Evolutionary conservation across 2,888 invertebrate genomes (phyloP).

Genomic region (Cephus runcator): DNA sequence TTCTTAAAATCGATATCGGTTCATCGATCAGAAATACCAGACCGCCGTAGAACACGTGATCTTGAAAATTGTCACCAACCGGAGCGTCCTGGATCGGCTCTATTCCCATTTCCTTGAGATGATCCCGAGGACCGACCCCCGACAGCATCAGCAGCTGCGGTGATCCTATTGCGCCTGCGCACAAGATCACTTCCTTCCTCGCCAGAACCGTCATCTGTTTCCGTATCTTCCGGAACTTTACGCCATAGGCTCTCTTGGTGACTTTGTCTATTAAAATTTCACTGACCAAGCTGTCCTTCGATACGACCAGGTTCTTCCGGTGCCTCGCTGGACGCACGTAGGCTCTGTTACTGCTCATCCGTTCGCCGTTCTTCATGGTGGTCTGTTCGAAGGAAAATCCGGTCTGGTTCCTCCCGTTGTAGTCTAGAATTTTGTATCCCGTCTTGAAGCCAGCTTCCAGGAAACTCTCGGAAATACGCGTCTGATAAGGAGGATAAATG

Average conservation of each 20-base stretch:
- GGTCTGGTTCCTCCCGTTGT: constrained; percentile 73
- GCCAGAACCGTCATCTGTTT: constrained; percentile 68
- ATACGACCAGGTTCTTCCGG: constrained; percentile 75
- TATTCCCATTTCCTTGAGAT: constrained; percentile 69
- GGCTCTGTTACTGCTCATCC: constrained; percentile 72
- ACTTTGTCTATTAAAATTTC: constrained; percentile 74
- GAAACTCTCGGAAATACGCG: constrained; percentile 69
- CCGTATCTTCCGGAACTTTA: constrained; percentile 72
- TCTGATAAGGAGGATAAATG: constrained; percentile 70
- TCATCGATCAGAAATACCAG: constrained; percentile 69
- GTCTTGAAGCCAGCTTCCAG: constrained; percentile 73
- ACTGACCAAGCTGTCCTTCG: constrained; percentile 71
- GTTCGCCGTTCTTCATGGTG: constrained; percentile 70
- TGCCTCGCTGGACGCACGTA: constrained; percentile 69
- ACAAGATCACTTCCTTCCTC: constrained; percentile 83
- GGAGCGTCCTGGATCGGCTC: constrained; percentile 70
- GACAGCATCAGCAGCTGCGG: constrained; percentile 92
- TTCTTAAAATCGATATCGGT: constrained; percentile 48
- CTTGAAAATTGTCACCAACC: constrained; percentile 74
- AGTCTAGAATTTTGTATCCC: constrained; percentile 77
- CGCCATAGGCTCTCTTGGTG: constrained; percentile 75
- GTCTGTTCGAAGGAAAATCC: constrained; percentile 77
- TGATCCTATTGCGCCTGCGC: constrained; percentile 88
- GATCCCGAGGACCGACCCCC: constrained; percentile 71
- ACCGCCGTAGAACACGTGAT: constrained; percentile 72